Base-by-base conservation (phyloP, 2,797 vertebrate species). In the Nannoperca obscura region DNA sequence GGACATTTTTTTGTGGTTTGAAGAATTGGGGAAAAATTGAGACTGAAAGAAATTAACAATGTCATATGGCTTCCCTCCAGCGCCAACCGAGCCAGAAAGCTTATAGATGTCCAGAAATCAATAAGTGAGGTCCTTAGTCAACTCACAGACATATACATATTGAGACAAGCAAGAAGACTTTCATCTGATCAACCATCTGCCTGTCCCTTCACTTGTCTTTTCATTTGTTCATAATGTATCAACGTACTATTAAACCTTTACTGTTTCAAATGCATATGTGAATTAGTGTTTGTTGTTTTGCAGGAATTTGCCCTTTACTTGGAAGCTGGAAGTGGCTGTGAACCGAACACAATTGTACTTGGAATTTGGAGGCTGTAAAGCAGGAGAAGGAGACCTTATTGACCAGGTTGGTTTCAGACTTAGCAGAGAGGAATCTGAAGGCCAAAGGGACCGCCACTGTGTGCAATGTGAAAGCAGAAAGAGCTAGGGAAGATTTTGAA, bases 1-100 rank as follows among this genome's bases (percentile, higher is more conserved):
- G 53, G 9, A 74, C 63, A 54, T 24, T 30, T 7, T 90, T 80
- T 77, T 88, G 74, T 88, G 78, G 27, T 57, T 24, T 36, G 86
- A 90, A 91, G 86, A 85, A 70, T 58, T 84, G 84, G 88, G 87
- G 84, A 85, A 83, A 88, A 90, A 85, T 54, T 85, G 86, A 69
- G 55, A 61, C 12, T 32, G 8, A 22, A 22, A 58, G 22, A 30
- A 14, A 44, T 82, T 76, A 8, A 60, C 73, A 72, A 80, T 65
- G 63, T 38, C 22, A 32, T 42, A 47, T n/a, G 59, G 13, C n/a
- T 15, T 74, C 1, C 34, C 14, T 64, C 14, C 7, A 58, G 22
- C 40, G 15, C 20, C 22, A 59, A 7, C n/a, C 13, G 24, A 19
- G 20, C 20, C 24, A 50, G 68, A 32, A 47, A 12, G 1, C 27